These are phyloP conservation scores for Tipula unca DNA, from an alignment of 2,888 invertebrate genomes.

Conservation along the genomic window DNA sequence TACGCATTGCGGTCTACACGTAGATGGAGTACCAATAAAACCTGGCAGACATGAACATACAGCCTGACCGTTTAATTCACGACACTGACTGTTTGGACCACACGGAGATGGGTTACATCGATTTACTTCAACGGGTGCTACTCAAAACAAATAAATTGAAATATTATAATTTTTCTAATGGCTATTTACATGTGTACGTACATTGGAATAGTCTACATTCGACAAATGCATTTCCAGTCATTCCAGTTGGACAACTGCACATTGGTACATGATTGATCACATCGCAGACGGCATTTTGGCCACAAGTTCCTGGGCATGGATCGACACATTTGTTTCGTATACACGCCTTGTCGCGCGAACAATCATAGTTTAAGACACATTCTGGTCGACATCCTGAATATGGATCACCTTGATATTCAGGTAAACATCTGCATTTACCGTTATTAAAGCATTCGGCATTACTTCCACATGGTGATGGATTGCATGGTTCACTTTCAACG, in stretches of 20 bases:
- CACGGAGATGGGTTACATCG: constrained; percentile 65
- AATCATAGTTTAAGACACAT: constrained; percentile 72
- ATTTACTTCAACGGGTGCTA: constrained; percentile 43
- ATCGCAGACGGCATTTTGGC: constrained; percentile 64
- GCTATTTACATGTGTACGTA: constrained; percentile 38
- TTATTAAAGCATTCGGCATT: constrained; percentile 59
- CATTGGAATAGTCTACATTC: constrained; percentile 49
- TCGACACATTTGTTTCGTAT: constrained; percentile 71
- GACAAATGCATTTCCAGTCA: constrained; percentile 63
- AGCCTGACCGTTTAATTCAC: constrained; percentile 52
- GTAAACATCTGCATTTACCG: constrained; percentile 65
- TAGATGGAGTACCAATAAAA: constrained; percentile 60
- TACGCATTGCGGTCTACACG: constrained; percentile 62
- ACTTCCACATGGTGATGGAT: constrained; percentile 68
- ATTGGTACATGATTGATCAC: constrained; percentile 63
- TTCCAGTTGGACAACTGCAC: constrained; percentile 56
- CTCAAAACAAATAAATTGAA: constrained; percentile 26
- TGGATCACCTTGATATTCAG: constrained; percentile 72
- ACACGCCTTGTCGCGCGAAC: constrained; percentile 67
- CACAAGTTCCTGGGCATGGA: constrained; percentile 78
- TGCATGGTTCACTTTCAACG: constrained; percentile 48
- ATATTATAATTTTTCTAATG: constrained; percentile 33
- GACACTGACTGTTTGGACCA: constrained; percentile 60
- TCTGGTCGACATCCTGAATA: constrained; percentile 70
- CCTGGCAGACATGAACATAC: constrained; percentile 55